Base-by-base conservation (phyloP, 2,797 vertebrate genomes). In the Coregonus ussuriensis region DNA sequence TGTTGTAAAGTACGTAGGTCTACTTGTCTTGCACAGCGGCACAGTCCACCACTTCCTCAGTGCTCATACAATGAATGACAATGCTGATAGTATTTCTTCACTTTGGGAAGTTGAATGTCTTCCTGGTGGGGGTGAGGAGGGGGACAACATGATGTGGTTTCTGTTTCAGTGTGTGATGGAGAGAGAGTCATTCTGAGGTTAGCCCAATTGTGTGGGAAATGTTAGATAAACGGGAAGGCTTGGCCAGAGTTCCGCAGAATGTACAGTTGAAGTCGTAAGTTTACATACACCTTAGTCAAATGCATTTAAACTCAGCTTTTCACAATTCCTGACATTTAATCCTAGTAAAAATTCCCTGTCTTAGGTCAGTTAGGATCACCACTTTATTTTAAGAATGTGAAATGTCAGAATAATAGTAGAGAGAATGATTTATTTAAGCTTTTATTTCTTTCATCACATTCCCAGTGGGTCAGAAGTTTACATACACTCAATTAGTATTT, bases 161-260 rank as follows among this genome's bases (percentile, higher is more conserved):
- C 3, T 35, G 29, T 54, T 33, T 35, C 54, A 62, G 33, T 18
- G 51, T 74, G n/a, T 59, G 56, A 21, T n/a, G 18, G 18, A 59
- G 56, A 62, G 18, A 41, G 21, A n/a, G 25, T 25, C 1, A 25
- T 18, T 74, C 31, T 6, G 18, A 13, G 52, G 54, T 31, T 37
- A 62, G 15, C 15, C 56, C 56, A 41, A 5, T 16, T 70, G 68
- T 56, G 71, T 41, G 56, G 72, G 41, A 74, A 74, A 59, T 21
- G 31, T 73, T 59, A 35, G 29, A 74, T 74, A 37, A 62, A 74
- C 5, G 16, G 71, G 21, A 31, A 72, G 51, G 41, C 41, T 47
- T 47, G 41, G 41, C 9, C 41, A 87, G 83, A 81, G 81, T 86
- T 89, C 90, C 89, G 78, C 53, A 66, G 65, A 79, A 75, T 81